Evolutionary conservation across 2,797 vertebrate species (phyloP), one percentile per base, ranked within the genome.

Genomic region (Babyrousa celebensis): DNA sequence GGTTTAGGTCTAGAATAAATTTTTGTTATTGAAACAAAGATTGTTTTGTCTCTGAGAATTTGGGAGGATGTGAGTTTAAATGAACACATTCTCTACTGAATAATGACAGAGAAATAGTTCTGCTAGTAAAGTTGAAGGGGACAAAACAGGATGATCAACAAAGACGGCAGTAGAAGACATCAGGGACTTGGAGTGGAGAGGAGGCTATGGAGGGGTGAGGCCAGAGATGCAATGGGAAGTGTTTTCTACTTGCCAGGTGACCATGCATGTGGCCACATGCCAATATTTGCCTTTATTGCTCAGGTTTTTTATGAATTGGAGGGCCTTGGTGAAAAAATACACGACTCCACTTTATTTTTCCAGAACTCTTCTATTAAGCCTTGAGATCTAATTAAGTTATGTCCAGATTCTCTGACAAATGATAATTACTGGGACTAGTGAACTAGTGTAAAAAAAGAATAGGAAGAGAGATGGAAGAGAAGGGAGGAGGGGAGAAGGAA

Each of bases 221-320:
- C 12, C 5, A 17, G 3, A 21, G 40, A 27, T 2, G 0, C 1
- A 0, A 32, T 1, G 16, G 12, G 16, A 63, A 12, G 7, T 21
- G 12, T 5, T 7, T 20, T 52, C 29, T 75, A 72, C 52, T n/a
- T 18, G 10, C 0, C 9, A 3, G 25, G 10, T 12, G 27, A 21
- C 20, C 40, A 20, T 7, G 8, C 29, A 23, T 14, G n/a, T 7
- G 20, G 1, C 0, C 15, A 29, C 40, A 27, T 89, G n/a, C 6
- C 82, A 48, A 5, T 48, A 68, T 58, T 14, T 65, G 43, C 7
- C 25, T 65, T 88, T 72, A 12, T 7, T 25, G 4, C 25, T 65
- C 27, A 67, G 1, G 15, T 92, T 86, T 72, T 74, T 70, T 70
- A 29, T 71, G 21, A 95, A 36, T 52, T 54, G 25, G 18, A 6